Evolutionary conservation across 1,140 invertebrate genomes (phyloP), one percentile per base, ranked within the genome.

Genomic region (Macrocentrus cingulum): DNA sequence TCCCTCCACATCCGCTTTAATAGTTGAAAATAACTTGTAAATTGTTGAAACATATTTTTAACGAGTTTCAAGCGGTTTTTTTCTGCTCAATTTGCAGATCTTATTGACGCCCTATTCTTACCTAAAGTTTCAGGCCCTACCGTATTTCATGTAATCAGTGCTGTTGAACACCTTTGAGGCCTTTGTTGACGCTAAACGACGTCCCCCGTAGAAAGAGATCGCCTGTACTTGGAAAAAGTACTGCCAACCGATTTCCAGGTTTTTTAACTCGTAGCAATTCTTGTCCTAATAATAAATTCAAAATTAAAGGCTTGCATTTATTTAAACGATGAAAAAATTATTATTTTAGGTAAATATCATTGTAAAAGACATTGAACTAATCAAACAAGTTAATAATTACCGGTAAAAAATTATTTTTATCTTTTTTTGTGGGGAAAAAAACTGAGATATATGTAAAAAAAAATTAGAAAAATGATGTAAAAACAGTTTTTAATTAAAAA

Each of bases 171-270:
- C 80, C 50, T 87, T 79, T 9, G 83, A 84, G 0, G 82, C 83
- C 63, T 88, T 88, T 42, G 86, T 83, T 32, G 87, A 87, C 41
- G 85, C 83, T 11, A 88, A 70, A 56, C 85, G 82, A n/a, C 84
- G 80, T 13, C 80, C 77, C 1, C 86, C 87, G 63, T 81, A 87
- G 54, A 87, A 78, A 19, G 84, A 83, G 19, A 88, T 80, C 4
- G 85, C 86, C 70, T 88, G 87, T 1, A 89, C 85, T 82, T 89
- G 87, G 13, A 89, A 75, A 62, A 88, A 88, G 66, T 88, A 89
- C 68, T 84, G 82, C 1, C 85, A 87, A 62, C 85, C 83, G 2
- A 82, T 81, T 63, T 84, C 77, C 37, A 88, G 70, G 60, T 85
- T 81, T 62, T 80, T 83, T 60, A 89, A 78, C 61, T 85, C 80